These are phyloP conservation scores for Gymnocephalus cernua DNA, from an alignment of 2,113 vertebrate species.

Conservation along the genomic window DNA sequence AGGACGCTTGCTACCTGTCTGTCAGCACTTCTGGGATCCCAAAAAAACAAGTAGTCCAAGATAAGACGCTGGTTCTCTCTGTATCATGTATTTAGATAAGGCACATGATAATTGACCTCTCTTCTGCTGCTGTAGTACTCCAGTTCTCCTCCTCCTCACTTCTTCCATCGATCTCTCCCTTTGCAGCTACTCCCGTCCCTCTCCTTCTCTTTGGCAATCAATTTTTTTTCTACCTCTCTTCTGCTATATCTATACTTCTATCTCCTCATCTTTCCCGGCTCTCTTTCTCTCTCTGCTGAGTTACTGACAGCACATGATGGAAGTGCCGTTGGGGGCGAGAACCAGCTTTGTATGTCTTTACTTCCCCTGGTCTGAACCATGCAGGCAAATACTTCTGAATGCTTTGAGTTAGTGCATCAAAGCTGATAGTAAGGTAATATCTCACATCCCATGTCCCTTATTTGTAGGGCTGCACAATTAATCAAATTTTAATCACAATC, in stretches of 20 bases:
- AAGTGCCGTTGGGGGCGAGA: not conserved
- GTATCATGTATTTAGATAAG: not conserved
- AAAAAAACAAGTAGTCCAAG: not conserved
- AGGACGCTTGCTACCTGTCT: not conserved
- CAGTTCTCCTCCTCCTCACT: constrained; percentile 8
- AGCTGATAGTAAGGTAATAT: not conserved
- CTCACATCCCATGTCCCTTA: not conserved
- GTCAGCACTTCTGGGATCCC: not conserved
- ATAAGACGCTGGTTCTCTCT: not conserved
- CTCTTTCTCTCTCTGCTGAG: not conserved
- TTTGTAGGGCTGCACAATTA: too few relatives aligned
- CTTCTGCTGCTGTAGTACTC: constrained; percentile 1
- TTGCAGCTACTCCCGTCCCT: not conserved
- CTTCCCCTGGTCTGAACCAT: not conserved
- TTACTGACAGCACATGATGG: constrained; percentile 6
- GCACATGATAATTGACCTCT: not conserved
- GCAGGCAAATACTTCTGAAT: not conserved
- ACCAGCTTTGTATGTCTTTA: not conserved
- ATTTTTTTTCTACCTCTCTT: constrained; percentile 18
- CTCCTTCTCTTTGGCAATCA: constrained; percentile 23
- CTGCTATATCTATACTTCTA: constrained; percentile 9
- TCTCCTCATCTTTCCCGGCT: constrained; percentile 20
- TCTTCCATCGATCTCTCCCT: not conserved
- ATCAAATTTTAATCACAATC: too few relatives aligned
- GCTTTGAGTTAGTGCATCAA: not conserved